These are phyloP conservation scores for Amphiprion percula DNA, from an alignment of 2,113 vertebrate species.

Conservation along the genomic window DNA sequence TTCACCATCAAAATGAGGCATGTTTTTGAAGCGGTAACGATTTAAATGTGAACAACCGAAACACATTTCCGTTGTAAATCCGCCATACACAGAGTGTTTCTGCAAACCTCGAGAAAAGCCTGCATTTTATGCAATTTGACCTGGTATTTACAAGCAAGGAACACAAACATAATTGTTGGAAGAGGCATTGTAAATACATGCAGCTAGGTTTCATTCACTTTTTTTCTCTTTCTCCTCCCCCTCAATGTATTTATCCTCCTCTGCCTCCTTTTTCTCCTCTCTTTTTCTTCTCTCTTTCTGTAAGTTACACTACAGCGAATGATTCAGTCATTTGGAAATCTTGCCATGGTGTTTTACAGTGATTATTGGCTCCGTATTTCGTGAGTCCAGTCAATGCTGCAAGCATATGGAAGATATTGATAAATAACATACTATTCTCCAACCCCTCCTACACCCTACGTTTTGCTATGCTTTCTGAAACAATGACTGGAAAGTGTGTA, in stretches of 20 bases:
- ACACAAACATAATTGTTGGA: conserved; percentile 53
- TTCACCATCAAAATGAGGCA: conserved; percentile 43
- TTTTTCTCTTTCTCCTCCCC: conserved; percentile 42
- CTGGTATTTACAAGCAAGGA: conserved; percentile 44
- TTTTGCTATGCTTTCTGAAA: conserved; percentile 39
- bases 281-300: conserved; percentile 13
- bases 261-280: conserved; percentile 18
- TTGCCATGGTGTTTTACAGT: conserved; percentile 40
- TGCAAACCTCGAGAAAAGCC: conserved; percentile 33
- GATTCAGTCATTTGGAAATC: conserved; percentile 52
- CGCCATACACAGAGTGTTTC: conserved; percentile 21
- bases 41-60: conserved; percentile 50
- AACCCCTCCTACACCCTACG: conserved; percentile 38
- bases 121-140: conserved; percentile 52
- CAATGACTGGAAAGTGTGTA: conserved; percentile 33
- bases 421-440: conserved; percentile 58
- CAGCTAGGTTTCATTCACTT: conserved; percentile 48
- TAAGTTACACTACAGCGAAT: conserved; percentile 45
- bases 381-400: conserved; percentile 40
- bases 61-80: conserved; percentile 53
- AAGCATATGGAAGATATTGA: conserved; percentile 68
- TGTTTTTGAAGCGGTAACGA: conserved; percentile 24
- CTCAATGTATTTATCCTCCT: conserved; percentile 52
- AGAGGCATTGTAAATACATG: conserved; percentile 38
- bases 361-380: conserved; percentile 49